Evolutionary conservation across 2,888 invertebrate species (phyloP), one percentile per base, ranked within the genome.

Genomic region (Amblyteles armatorius): DNA sequence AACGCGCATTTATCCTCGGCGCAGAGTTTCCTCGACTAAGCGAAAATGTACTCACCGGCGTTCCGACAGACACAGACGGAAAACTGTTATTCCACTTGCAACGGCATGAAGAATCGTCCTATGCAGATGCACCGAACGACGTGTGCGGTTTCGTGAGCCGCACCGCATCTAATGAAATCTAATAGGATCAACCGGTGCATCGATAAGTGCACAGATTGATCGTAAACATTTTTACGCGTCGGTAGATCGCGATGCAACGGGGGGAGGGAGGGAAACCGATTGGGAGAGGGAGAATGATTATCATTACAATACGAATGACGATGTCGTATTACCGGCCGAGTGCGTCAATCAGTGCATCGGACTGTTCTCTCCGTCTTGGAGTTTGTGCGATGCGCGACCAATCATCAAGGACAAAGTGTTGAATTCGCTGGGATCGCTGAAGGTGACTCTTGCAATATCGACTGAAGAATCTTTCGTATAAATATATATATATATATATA

Each of bases 401-500:
- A 82, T 78, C 72, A 65, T 71, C 78, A 79, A 82, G 82, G 84
- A 71, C 78, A 79, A 84, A 78, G 65, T 74, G 36, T 82, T 84
- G 82, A 84, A 84, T 84, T 84, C 74, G 48, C 81, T 74, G 48
- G 65, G 74, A 82, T 72, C 74, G 57, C 26, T 82, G 74, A 79
- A 84, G 84, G 84, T 84, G 79, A 84, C 81, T 60, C 81, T 78
- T 71, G 78, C 69, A 67, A 81, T 78, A 71, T 81, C 81, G 81
- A 69, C 81, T 77, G 69, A 78, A 65, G 73, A 74, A 81, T 78
- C 73, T 72, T 84, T 80, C 29, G 52, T 65, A 71, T 13, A 36
- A 0, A n/a, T 65, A 36, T 9, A 65, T 67, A 40, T 67, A 73
- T 67, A 68, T 55, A 72, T 68, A 44, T 44, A 55, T 26, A 33